These are phyloP conservation scores for Mizuhopecten yessoensis DNA, from an alignment of 1,140 invertebrate genomes.

Conservation along the genomic window DNA sequence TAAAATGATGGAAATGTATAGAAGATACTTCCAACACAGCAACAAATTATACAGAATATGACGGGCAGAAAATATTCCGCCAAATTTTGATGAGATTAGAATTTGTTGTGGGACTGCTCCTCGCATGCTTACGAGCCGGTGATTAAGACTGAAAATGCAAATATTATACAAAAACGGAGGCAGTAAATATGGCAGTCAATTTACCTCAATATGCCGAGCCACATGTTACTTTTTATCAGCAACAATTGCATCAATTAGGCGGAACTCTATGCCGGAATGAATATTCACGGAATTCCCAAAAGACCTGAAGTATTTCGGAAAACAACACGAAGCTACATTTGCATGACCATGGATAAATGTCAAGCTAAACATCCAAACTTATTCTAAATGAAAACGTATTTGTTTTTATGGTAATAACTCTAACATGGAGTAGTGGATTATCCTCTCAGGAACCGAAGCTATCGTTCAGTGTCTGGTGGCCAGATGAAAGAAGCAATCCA, in stretches of 20 bases:
- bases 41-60: slow-evolving; percentile 39
- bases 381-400: slow-evolving; percentile 28
- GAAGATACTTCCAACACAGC: not conserved
- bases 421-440: not conserved
- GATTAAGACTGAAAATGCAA: slow-evolving; percentile 32
- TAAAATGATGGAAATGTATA: not conserved
- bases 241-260: not conserved
- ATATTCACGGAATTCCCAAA: not conserved
- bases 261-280: slow-evolving; percentile 4
- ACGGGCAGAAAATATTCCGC: not conserved
- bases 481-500: not conserved
- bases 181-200: slow-evolving; percentile 1
- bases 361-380: slow-evolving; percentile 8
- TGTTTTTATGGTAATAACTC: slow-evolving; percentile 39
- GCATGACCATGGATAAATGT: not conserved
- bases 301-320: not conserved
- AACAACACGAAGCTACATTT: not conserved
- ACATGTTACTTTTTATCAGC: not conserved
- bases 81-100: slow-evolving; percentile 39
- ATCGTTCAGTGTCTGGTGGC: not conserved
- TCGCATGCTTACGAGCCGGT: not conserved
- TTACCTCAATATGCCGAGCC: not conserved
- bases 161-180: not conserved
- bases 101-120: not conserved
- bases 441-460: not conserved